Conservation (phyloP, 1,140 invertebrate species). For the Bombyx mandarina region DNA sequence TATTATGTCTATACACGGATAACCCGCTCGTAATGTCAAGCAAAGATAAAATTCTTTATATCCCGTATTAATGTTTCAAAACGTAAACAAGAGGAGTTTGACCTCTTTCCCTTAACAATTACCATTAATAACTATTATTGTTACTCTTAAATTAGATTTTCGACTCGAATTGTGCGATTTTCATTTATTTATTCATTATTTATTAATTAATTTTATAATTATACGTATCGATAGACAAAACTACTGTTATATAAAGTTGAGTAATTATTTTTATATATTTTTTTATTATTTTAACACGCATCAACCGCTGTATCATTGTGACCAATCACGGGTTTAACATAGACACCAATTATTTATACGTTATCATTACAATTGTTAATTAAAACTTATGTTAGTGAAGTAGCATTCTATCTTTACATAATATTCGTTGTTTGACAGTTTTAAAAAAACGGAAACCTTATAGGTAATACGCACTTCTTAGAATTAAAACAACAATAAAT, state of each 20-base stretch:
- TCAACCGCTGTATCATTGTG: no score
- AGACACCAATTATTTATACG: constrained; percentile 51
- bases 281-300: no score
- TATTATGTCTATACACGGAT: no score
- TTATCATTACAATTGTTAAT: constrained; percentile 3
- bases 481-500: constrained; percentile 65
- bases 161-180: constrained; percentile 63
- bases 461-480: constrained; percentile 45
- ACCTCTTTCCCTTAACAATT: constrained; percentile 8
- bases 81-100: neutral
- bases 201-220: constrained; percentile 39
- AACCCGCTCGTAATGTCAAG: no score
- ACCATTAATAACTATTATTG: neutral
- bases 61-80: no score
- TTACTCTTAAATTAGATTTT: constrained; percentile 59
- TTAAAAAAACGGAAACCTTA: constrained; percentile 19
- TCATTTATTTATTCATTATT: constrained; percentile 23
- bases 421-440: constrained; percentile 48
- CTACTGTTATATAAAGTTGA: constrained; percentile 20
- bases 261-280: no score
- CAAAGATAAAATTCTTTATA: no score
- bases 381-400: no score
- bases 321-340: constrained; percentile 12
- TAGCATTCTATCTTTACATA: neutral
- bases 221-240: constrained; percentile 49